Evolutionary conservation across 2,888 invertebrate genomes (phyloP).

Genomic region (Platycheirus albimanus): DNA sequence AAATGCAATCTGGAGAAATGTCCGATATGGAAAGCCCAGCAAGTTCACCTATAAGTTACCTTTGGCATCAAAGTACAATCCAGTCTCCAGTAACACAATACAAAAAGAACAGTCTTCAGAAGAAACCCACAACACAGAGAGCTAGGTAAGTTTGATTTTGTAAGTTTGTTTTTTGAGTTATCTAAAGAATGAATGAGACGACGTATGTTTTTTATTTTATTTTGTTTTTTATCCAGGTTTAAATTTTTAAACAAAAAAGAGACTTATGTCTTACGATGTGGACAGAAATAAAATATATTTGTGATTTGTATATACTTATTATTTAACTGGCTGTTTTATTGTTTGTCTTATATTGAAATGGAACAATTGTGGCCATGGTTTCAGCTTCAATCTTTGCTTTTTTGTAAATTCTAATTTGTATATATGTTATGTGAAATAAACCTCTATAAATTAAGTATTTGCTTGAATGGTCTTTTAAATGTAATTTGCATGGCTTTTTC

Average conservation of each 20-base stretch:
- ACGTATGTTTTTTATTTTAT: conserved; percentile 7
- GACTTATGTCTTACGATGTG: conserved; percentile 29
- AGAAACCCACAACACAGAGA: conserved; percentile 39
- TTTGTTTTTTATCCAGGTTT: conserved; percentile 48
- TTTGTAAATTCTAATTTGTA: too few relatives aligned
- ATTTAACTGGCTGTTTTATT: conserved; percentile 18
- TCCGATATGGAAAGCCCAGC: conserved; percentile 79
- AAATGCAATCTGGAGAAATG: conserved; percentile 77
- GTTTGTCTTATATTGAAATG: too few relatives aligned
- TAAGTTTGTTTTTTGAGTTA: not conserved
- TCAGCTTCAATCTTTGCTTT: too few relatives aligned
- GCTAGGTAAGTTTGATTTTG: conserved; percentile 48
- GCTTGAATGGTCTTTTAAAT: too few relatives aligned
- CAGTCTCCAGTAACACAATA: conserved; percentile 78
- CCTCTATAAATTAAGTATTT: too few relatives aligned
- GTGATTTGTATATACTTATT: conserved; percentile 3
- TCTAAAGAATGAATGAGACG: not conserved
- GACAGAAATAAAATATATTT: conserved; percentile 33
- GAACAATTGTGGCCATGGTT: too few relatives aligned
- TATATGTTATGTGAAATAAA: too few relatives aligned
- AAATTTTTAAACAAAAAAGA: conserved; percentile 22
- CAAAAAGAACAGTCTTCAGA: conserved; percentile 52
- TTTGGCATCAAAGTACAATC: conserved; percentile 83
- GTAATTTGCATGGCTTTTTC: too few relatives aligned
- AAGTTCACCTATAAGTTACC: conserved; percentile 83